These are phyloP conservation scores for Cyclophora albipunctata DNA, from an alignment of 2,888 invertebrate species.

Conservation along the genomic window DNA sequence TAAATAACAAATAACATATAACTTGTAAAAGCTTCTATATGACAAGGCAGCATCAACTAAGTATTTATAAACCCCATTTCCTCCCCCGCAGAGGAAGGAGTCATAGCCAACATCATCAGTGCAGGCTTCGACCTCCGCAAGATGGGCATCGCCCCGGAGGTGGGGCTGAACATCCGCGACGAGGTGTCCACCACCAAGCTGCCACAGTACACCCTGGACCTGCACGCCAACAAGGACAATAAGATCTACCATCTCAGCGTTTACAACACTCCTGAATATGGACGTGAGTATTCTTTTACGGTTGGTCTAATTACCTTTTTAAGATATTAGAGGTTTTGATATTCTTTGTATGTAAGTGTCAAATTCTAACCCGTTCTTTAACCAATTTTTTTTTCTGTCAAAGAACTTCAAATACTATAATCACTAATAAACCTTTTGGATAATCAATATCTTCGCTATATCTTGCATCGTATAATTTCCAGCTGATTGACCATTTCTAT, in stretches of 20 bases:
- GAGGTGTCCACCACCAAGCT: conserved; percentile 74
- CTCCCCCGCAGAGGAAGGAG: conserved; percentile 53
- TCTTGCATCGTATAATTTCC: no score
- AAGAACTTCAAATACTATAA: no score
- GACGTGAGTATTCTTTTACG: conserved; percentile 57
- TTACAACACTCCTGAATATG: conserved; percentile 78
- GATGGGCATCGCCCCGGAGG: conserved; percentile 83
- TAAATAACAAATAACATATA: no score
- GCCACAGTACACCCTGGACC: conserved; percentile 80
- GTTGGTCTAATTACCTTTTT: not conserved
- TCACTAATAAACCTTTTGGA: no score
- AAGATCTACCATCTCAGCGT: conserved; percentile 82
- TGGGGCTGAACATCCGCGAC: conserved; percentile 80
- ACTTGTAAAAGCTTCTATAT: no score
- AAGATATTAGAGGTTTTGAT: no score
- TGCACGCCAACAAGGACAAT: conserved; percentile 82
- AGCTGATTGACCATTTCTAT: no score
- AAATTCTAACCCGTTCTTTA: no score
- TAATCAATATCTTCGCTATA: no score
- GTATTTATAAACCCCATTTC: no score
- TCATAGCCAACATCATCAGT: conserved; percentile 77
- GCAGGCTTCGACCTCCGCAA: conserved; percentile 82
- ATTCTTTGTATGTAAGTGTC: not conserved
- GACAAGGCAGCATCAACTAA: no score
- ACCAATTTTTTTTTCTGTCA: no score